Evolutionary conservation across 2,797 vertebrate genomes (phyloP), one percentile per base, ranked within the genome.

Genomic region (Merluccius polli): DNA sequence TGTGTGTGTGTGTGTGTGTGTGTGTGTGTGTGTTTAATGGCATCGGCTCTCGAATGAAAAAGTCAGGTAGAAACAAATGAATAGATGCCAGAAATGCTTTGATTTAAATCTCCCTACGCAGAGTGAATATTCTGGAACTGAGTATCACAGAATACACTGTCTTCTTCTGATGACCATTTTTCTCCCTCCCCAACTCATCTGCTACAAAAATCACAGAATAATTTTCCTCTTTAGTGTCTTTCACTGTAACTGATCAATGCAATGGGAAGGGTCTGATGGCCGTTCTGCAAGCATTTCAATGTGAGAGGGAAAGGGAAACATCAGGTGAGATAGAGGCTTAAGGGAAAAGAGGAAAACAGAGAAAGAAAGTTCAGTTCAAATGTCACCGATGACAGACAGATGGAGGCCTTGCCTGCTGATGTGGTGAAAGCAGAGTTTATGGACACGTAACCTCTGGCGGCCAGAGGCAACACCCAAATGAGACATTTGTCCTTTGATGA

Each of bases 231-330:
- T 88, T 87, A 91, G 88, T 91, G 87, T 82, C 85, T 86, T 91
- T 84, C 83, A 72, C 81, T 92, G 89, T 91, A 88, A 82, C 89
- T 94, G 94, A 96, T 96, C 95, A 92, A 95, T 94, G 92, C 71
- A 63, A 81, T 79, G 86, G 86, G 95, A 95, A 96, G 93, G 94
- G 93, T 94, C 92, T 5, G 13, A 18, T 18, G 11, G 29, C 33
- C 29, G 18, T 7, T 16, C 41, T 44, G 41, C 41, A 16, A 6
- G 36, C 10, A 12, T 6, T 38, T 38, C 36, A 69, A 5, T 1
- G 68, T 15, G 13, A 18, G 52, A 79, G 48, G 29, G 72, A 81
- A 35, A 41, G 31, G 32, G n/a, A 30, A 12, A 52, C 29, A 52
- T 38, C 10, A 15, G 16, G 29, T 32, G 35, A 72, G 71, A 27